Evolutionary conservation across 2,888 invertebrate species (phyloP).

Genomic region (Troides aeacus): DNA sequence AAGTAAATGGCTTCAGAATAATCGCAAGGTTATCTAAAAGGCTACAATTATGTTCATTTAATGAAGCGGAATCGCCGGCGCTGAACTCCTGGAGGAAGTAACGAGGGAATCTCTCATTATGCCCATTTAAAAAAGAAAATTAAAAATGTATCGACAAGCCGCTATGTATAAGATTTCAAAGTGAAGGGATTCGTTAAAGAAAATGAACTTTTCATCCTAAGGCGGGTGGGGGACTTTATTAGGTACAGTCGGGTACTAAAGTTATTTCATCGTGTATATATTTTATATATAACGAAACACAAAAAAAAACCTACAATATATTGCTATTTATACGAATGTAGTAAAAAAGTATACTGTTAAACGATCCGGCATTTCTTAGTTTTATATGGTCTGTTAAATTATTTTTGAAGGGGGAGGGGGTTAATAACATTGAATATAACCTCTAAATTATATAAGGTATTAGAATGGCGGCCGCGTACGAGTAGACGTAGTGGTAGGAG

Average conservation of each 20-base stretch:
- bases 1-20: no score
- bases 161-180: conserved; percentile 59
- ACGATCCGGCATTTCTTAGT: no score
- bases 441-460: no score
- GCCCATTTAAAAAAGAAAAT: conserved; percentile 40
- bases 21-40: not conserved
- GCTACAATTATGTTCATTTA: conserved; percentile 42
- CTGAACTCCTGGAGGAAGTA: conserved; percentile 42
- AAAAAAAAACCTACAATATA: no score
- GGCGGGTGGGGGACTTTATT: conserved; percentile 47
- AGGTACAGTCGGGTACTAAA: conserved; percentile 45
- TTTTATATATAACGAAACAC: no score
- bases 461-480: no score
- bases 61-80: conserved; percentile 40
- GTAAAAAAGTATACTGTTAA: no score
- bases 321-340: no score
- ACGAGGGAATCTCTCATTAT: not conserved
- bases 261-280: not conserved
- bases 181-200: conserved; percentile 60
- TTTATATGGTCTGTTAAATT: no score
- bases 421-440: no score
- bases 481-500: no score
- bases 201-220: conserved; percentile 63
- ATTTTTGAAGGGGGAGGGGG: no score
- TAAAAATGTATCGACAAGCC: conserved; percentile 50